Evolutionary conservation across 2,797 vertebrate species (phyloP).

Genomic region (Percopsis omiscomaycus): DNA sequence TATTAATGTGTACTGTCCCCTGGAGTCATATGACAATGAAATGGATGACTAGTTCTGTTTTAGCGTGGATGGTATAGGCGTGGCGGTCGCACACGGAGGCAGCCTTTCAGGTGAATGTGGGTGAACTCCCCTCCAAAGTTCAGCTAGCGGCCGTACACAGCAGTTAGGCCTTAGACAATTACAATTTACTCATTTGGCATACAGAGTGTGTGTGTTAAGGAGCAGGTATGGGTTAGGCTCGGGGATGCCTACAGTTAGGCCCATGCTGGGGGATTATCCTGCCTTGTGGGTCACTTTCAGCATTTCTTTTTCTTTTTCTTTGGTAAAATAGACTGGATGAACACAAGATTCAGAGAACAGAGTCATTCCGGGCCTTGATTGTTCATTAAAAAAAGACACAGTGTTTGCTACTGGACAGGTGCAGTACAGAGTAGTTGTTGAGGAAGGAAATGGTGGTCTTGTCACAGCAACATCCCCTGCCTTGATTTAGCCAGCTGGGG

Average conservation of each 20-base stretch:
- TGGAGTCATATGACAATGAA: constrained; percentile 80
- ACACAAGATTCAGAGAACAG: background rate
- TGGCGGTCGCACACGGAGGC: constrained; percentile 70
- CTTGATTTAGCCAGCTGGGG: background rate
- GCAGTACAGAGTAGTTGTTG: background rate
- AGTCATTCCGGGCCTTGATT: background rate
- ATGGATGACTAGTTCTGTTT: constrained; percentile 75
- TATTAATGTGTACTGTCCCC: constrained; percentile 81
- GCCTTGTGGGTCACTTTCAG: constrained; percentile 76
- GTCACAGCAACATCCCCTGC: background rate
- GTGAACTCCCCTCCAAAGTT: constrained; percentile 40
- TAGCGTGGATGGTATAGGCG: constrained; percentile 56
- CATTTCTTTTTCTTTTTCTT: constrained; percentile 34
- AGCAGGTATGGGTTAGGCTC: too few relatives aligned
- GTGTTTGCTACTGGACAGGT: too few relatives aligned
- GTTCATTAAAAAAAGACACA: background rate
- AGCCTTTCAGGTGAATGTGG: constrained; percentile 64
- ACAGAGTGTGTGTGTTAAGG: too few relatives aligned
- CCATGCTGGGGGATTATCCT: constrained; percentile 36
- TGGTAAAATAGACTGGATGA: background rate
- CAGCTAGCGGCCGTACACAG: background rate
- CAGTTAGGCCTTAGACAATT: background rate
- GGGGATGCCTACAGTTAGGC: too few relatives aligned
- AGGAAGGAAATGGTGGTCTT: background rate
- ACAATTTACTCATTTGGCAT: too few relatives aligned